These are phyloP conservation scores for Elaeidobius kamerunicus DNA, from an alignment of 2,888 invertebrate genomes.

Conservation along the genomic window DNA sequence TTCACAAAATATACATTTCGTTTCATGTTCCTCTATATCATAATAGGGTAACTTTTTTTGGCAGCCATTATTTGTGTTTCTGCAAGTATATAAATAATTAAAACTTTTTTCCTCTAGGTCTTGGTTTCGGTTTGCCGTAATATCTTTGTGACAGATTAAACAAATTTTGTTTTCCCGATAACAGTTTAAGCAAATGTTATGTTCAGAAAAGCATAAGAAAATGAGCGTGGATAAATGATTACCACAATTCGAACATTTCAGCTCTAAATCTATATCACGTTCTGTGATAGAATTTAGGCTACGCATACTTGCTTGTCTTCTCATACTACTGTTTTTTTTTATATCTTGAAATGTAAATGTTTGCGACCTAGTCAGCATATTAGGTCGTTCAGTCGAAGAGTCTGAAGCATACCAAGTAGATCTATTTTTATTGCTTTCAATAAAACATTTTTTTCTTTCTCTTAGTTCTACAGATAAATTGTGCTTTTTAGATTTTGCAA, in stretches of 20 bases:
- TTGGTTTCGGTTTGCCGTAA: conserved; percentile 36
- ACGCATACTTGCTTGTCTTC: conserved; percentile 32
- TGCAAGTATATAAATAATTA: conserved; percentile 36
- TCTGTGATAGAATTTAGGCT: conserved; percentile 35
- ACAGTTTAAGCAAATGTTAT: conserved; percentile 39
- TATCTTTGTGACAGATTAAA: conserved; percentile 33
- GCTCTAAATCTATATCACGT: conserved; percentile 29
- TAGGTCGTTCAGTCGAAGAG: conserved; percentile 6
- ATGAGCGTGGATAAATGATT: conserved; percentile 38
- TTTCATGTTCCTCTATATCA: conserved; percentile 37
- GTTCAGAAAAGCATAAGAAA: conserved; percentile 36
- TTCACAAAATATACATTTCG: conserved; percentile 38
- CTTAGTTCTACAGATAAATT: conserved; percentile 11
- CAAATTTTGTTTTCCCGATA: conserved; percentile 30
- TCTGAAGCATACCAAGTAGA: conserved; percentile 14
- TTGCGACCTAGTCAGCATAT: conserved; percentile 31
- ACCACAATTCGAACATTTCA: conserved; percentile 36
- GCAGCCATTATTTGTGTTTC: conserved; percentile 38
- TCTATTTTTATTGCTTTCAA: conserved; percentile 12
- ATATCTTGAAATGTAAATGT: conserved; percentile 32
- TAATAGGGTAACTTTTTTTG: conserved; percentile 35
- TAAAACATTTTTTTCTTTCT: conserved; percentile 6
- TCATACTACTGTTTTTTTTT: conserved; percentile 19
- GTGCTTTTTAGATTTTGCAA: too few species aligned
- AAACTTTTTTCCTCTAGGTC: conserved; percentile 38